A percentile compares a stretch with the other conserved stretches of the same genome.
phyloP scores from a whole-genome alignment of 1,140 invertebrate species.

The Aphaenogaster floridana region DNA sequence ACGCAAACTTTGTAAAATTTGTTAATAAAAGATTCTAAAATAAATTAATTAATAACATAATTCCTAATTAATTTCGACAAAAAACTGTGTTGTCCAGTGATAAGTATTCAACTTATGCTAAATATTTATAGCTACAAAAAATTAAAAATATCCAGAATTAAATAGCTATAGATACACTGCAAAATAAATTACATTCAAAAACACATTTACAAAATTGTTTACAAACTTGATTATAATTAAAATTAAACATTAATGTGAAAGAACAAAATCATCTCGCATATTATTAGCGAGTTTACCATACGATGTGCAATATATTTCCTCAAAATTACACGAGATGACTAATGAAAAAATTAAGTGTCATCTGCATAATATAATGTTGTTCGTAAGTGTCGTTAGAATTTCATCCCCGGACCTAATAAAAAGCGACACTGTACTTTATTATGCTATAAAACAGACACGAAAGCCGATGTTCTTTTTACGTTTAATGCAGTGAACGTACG shows the following conservation, averaged over 20 bases:
- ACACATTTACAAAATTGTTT: background rate
- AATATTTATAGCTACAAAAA: background rate
- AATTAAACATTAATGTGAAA: background rate
- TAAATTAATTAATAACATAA: background rate
- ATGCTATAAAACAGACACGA: conserved; percentile 23
- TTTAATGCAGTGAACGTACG: background rate
- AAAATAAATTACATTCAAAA: too few species aligned
- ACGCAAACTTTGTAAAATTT: background rate
- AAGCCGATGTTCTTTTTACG: conserved; percentile 14
- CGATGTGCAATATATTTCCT: conserved; percentile 1
- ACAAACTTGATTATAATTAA: background rate
- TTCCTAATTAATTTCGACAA: background rate
- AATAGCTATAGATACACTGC: background rate
- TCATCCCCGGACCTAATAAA: conserved; percentile 15
- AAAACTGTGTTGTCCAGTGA: background rate
- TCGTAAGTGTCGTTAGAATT: conserved; percentile 30
- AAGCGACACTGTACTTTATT: background rate
- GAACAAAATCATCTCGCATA: background rate
- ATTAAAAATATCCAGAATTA: background rate
- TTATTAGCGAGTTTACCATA: conserved; percentile 7
- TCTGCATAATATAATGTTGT: background rate
- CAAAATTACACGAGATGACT: background rate
- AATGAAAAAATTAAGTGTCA: conserved; percentile 32
- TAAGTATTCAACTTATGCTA: background rate
- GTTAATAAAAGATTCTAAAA: background rate